Conservation (phyloP, 2,113 vertebrate species). For the Aphyosemion australe region DNA sequence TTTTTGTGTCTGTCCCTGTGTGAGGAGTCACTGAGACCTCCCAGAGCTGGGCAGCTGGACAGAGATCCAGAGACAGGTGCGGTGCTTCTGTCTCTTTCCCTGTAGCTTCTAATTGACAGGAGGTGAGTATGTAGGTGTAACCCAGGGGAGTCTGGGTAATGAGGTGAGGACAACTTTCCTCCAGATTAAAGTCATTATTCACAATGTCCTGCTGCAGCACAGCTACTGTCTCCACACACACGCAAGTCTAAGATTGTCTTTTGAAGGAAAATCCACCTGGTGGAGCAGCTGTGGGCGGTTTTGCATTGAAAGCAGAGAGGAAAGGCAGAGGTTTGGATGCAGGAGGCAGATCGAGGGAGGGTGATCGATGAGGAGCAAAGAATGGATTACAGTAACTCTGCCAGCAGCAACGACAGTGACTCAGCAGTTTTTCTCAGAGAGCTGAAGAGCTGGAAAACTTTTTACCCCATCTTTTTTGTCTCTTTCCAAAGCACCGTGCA, state of each 20-base stretch:
- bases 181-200: conserved; percentile 36
- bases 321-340: conserved; percentile 6
- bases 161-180: conserved; percentile 55
- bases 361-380: conserved; percentile 34
- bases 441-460: conserved; percentile 15
- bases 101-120: conserved; percentile 67
- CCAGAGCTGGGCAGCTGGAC: not conserved
- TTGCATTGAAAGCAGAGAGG: conserved; percentile 32
- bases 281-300: not conserved
- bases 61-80: conserved; percentile 42
- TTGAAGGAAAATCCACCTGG: not conserved
- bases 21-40: conserved; percentile 8
- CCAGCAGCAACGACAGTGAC: conserved; percentile 37
- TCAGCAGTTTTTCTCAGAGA: conserved; percentile 20
- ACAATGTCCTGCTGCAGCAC: conserved; percentile 42
- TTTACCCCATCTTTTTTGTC: conserved; percentile 99
- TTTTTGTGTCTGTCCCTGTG: conserved; percentile 38
- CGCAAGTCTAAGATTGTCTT: not conserved
- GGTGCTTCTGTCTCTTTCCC: conserved; percentile 35
- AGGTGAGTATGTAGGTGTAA: conserved; percentile 55
- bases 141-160: conserved; percentile 54
- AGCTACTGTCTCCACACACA: conserved; percentile 11
- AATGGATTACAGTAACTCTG: conserved; percentile 53
- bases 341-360: conserved; percentile 4
- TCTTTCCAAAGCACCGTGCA: conserved; percentile 93